phyloP scores from a whole-genome alignment of 2,113 vertebrate genomes.

The Pedetes capensis region DNA sequence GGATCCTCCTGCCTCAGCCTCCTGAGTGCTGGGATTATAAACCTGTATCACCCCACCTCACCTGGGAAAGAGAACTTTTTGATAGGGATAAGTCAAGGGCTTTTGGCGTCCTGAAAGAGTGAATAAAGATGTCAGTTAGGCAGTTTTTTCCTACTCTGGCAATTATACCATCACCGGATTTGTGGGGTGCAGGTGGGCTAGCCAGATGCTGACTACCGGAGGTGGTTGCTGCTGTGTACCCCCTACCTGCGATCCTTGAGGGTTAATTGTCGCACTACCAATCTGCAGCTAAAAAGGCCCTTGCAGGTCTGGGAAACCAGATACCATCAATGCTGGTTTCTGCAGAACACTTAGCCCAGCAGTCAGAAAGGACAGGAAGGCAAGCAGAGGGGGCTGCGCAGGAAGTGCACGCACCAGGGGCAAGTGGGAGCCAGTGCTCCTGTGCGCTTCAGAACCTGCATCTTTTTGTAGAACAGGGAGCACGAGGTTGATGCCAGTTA shows the following conservation, averaged over 20 bases:
- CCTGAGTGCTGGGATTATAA: too few species aligned
- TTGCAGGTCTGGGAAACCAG: constrained; percentile 65
- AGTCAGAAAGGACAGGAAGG: not conserved
- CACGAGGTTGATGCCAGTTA: not conserved
- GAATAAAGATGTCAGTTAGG: not conserved
- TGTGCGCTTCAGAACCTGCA: not conserved
- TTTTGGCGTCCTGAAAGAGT: not conserved
- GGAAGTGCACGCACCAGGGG: not conserved
- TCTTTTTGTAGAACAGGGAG: not conserved
- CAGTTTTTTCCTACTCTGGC: not conserved
- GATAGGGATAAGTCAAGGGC: not conserved
- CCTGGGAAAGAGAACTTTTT: not conserved
- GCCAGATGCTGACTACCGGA: constrained; percentile 57
- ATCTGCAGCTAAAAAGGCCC: constrained; percentile 64
- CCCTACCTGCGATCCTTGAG: constrained; percentile 56
- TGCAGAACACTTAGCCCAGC: not conserved
- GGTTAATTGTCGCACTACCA: constrained; percentile 66
- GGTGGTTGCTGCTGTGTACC: not conserved
- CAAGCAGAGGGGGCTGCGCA: not conserved
- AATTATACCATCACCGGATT: not conserved
- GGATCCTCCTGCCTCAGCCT: too few species aligned
- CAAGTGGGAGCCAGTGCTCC: not conserved
- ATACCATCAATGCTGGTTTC: constrained; percentile 71
- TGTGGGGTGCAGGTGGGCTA: not conserved
- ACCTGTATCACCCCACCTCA: too few species aligned